Conservation (phyloP, 2,888 invertebrate genomes). For the Orgyia antiqua region DNA sequence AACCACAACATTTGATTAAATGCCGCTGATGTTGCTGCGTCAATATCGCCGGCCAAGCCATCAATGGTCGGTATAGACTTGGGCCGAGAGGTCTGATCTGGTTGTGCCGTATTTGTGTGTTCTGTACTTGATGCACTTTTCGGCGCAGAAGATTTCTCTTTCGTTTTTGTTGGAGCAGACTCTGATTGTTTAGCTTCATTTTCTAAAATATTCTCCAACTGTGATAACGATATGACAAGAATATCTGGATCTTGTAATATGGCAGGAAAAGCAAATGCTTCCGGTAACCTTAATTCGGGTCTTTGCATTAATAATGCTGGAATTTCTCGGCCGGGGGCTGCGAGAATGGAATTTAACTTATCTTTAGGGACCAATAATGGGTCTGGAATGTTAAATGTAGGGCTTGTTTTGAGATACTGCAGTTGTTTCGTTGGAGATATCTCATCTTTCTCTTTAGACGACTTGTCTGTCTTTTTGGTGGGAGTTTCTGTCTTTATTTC, state of each 20-base stretch:
- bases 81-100: slow-evolving; percentile 45
- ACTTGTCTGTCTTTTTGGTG: slow-evolving; percentile 44
- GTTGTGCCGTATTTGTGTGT: slow-evolving; percentile 32
- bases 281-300: slow-evolving; percentile 85
- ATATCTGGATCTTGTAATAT: slow-evolving; percentile 87
- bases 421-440: slow-evolving; percentile 83
- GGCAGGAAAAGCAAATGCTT: slow-evolving; percentile 84
- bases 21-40: slow-evolving; percentile 83
- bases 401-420: slow-evolving; percentile 81
- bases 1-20: slow-evolving; percentile 87
- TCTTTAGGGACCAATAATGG: slow-evolving; percentile 89
- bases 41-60: slow-evolving; percentile 80
- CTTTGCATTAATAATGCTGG: slow-evolving; percentile 84
- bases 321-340: slow-evolving; percentile 86
- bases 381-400: slow-evolving; percentile 86
- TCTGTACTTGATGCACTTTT: slow-evolving; percentile 38
- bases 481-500: slow-evolving; percentile 16
- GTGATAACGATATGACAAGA: slow-evolving; percentile 85
- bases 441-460: slow-evolving; percentile 55
- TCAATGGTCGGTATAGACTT: slow-evolving; percentile 59
- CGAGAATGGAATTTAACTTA: slow-evolving; percentile 82
- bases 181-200: slow-evolving; percentile 57
- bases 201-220: slow-evolving; percentile 81
- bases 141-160: slow-evolving; percentile 29
- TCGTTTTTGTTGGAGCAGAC: slow-evolving; percentile 31